Evolutionary conservation across 2,888 invertebrate species (phyloP).

Genomic region (Lacanobia oleracea): DNA sequence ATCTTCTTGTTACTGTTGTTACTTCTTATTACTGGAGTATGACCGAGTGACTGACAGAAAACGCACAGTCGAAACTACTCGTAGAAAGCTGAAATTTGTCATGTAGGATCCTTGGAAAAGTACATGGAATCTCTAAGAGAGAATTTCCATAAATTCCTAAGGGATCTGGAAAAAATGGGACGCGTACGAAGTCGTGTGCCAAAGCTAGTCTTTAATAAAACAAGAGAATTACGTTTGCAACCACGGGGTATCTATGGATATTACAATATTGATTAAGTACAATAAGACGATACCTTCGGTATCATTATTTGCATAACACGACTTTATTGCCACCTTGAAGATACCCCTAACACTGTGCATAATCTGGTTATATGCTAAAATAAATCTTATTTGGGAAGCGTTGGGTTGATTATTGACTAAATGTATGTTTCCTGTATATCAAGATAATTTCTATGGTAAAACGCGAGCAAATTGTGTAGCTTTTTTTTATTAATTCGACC

Average conservation of each 20-base stretch:
- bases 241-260: conserved; percentile 62
- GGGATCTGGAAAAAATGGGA: too few relatives aligned
- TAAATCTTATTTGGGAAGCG: fast-evolving
- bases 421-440: background rate
- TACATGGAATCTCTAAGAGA: too few relatives aligned
- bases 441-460: conserved; percentile 34
- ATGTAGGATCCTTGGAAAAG: too few relatives aligned
- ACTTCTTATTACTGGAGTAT: too few relatives aligned
- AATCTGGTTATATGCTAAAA: background rate
- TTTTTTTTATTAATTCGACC: background rate
- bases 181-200: too few relatives aligned
- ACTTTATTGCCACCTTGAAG: conserved; percentile 66
- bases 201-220: too few relatives aligned
- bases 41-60: too few relatives aligned
- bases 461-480: conserved; percentile 13
- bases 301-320: conserved; percentile 68
- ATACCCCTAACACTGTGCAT: conserved; percentile 43
- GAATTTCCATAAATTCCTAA: too few relatives aligned
- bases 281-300: conserved; percentile 53
- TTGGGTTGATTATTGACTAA: conserved; percentile 17
- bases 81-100: too few relatives aligned
- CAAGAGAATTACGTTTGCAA: background rate
- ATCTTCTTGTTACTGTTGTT: too few relatives aligned
- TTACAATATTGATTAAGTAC: conserved; percentile 69
- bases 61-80: too few relatives aligned